Base-by-base conservation (phyloP, 2,113 vertebrate species). In the Saccopteryx leptura region DNA sequence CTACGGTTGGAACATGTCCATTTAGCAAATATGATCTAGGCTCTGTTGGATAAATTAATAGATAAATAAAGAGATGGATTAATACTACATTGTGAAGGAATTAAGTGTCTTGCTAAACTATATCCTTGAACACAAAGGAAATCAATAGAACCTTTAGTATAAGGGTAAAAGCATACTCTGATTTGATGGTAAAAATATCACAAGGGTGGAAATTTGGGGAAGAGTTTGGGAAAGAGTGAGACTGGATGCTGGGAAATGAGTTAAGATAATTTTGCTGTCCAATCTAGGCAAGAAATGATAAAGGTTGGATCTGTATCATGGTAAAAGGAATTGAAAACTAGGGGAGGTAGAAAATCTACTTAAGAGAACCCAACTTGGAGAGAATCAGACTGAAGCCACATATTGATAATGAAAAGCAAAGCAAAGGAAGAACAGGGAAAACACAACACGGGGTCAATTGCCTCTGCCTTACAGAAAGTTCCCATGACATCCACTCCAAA, bases 311-410 rank as follows among this genome's bases (percentile, higher is more conserved):
- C 33, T 86, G 31, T 28, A 52, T 19, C 24, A 31, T 46, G 6
- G 48, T 79, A 69, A 66, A 17, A 88, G 71, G 24, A 78, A 88
- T 60, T 88, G 79, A 91, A 48, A 94, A 79, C 54, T 31, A 60
- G 31, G 50, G 6, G 66, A 26, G 4, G 46, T 21, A 72, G 24
- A 79, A 60, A 79, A 26, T 79, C 39, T 88, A 14, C 6, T 74
- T 21, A 82, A 56, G 28, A 82, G 21, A 79, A 58, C 7, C 24
- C 28, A 93, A 52, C 28, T 23, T 50, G 24, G 56, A 93, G 52
- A 89, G n/a, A 61, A 68, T 75, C n/a, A 84, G 39, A 72, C 28
- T 72, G 19, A 82, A 94, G 69, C 8, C 60, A 21, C 9, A 19
- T 31, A 46, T 26, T 31, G 6, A 58, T 7, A 88, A 48, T 69